These are phyloP conservation scores for Philaenus spumarius DNA, from an alignment of 1,140 invertebrate species.

Conservation along the genomic window DNA sequence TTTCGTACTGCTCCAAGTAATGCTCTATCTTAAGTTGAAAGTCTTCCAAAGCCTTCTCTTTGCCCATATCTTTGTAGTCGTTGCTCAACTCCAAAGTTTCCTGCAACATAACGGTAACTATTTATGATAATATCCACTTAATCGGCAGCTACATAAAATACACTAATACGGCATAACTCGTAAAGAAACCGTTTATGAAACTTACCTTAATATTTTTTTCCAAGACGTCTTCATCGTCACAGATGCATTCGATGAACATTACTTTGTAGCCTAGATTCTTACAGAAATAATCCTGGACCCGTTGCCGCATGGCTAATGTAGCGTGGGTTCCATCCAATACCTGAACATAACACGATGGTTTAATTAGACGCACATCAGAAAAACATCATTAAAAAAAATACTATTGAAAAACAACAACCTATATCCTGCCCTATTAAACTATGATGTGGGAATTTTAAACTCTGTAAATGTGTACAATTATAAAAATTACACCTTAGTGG, in stretches of 20 bases:
- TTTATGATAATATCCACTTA: too few species aligned
- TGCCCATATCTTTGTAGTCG: constrained; percentile 77
- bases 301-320: constrained; percentile 65
- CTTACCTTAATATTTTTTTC: constrained; percentile 73
- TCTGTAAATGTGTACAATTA: too few species aligned
- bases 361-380: too few species aligned
- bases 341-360: constrained; percentile 48
- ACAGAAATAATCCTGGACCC: constrained; percentile 67
- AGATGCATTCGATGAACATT: constrained; percentile 89
- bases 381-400: too few species aligned
- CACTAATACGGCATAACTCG: too few species aligned
- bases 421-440: too few species aligned
- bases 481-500: too few species aligned
- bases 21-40: constrained; percentile 77
- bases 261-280: constrained; percentile 72
- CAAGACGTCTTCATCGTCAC: constrained; percentile 72
- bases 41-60: constrained; percentile 68
- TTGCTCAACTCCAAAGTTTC: constrained; percentile 87
- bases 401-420: too few species aligned
- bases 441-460: too few species aligned
- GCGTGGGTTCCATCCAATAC: constrained; percentile 93
- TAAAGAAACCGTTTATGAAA: background rate
- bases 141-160: too few species aligned
- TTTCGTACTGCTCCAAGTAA: constrained; percentile 74
- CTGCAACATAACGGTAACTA: too few species aligned